Evolutionary conservation across 2,113 vertebrate genomes (phyloP).

Genomic region (Salvator merianae): DNA sequence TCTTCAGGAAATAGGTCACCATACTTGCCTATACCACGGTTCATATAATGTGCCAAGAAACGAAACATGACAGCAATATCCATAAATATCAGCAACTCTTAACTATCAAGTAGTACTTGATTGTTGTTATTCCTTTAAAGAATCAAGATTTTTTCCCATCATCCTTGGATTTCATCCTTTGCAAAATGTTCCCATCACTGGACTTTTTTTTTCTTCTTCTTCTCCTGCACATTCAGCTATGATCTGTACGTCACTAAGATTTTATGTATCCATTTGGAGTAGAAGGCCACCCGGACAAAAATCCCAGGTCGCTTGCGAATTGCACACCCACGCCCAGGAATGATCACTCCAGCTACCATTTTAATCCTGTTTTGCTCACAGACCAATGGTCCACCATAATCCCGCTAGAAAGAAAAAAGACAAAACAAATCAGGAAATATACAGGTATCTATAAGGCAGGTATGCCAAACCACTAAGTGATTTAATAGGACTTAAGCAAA

Average conservation of each 20-base stretch:
- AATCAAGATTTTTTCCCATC: constrained; percentile 52
- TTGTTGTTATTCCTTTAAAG: constrained; percentile 25
- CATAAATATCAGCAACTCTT: constrained; percentile 76
- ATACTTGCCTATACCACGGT: constrained; percentile 75
- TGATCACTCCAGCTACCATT: constrained; percentile 93
- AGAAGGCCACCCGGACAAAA: constrained; percentile 93
- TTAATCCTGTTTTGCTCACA: constrained; percentile 92
- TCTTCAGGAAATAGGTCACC: constrained; percentile 84
- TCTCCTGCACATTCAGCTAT: constrained; percentile 52
- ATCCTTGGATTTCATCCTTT: constrained; percentile 58
- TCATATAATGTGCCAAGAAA: constrained; percentile 72
- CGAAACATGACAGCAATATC: constrained; percentile 68
- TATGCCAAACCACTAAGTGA: not conserved
- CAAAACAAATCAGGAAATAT: not conserved
- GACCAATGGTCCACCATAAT: constrained; percentile 95
- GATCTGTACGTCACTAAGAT: constrained; percentile 81
- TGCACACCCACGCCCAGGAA: constrained; percentile 93
- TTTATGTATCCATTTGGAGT: constrained; percentile 96
- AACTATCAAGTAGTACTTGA: constrained; percentile 73
- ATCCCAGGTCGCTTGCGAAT: constrained; percentile 90
- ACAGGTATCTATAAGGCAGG: not conserved
- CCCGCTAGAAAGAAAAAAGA: constrained; percentile 77
- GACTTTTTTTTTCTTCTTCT: constrained; percentile 15
- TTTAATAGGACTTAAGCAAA: not conserved
- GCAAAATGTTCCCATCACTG: constrained; percentile 50